phyloP scores from a whole-genome alignment of 2,113 vertebrate species.

The Sebastes schlegelii region DNA sequence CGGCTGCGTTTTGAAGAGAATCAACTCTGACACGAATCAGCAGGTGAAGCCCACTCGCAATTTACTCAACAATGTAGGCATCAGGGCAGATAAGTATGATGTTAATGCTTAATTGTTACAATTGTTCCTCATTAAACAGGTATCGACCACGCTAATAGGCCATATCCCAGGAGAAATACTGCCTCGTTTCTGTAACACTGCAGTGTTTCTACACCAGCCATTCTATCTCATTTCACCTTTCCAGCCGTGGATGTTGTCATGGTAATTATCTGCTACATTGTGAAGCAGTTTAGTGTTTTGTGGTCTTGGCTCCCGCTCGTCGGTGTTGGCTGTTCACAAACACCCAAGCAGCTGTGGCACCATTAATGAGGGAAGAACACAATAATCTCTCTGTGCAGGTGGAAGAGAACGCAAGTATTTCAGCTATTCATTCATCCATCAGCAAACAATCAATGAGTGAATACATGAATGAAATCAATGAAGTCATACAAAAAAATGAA shows the following conservation, averaged over 20 bases:
- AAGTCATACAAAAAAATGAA: not conserved
- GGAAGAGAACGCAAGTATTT: slow-evolving; percentile 29
- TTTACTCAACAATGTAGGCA: slow-evolving; percentile 21
- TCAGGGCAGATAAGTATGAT: slow-evolving; percentile 43
- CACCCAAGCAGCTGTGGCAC: slow-evolving; percentile 53
- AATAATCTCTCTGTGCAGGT: slow-evolving; percentile 60
- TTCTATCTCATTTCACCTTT: slow-evolving; percentile 19
- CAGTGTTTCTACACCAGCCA: slow-evolving; percentile 23
- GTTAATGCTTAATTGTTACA: slow-evolving; percentile 69
- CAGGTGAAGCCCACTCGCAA: slow-evolving; percentile 37
- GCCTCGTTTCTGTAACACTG: slow-evolving; percentile 40
- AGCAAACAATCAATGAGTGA: slow-evolving; percentile 23
- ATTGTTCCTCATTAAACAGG: slow-evolving; percentile 69
- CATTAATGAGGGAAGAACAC: slow-evolving; percentile 35
- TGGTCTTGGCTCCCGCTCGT: slow-evolving; percentile 57
- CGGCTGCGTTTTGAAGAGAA: slow-evolving; percentile 15
- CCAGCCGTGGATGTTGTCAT: slow-evolving; percentile 73
- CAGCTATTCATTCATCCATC: slow-evolving; percentile 28
- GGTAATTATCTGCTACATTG: slow-evolving; percentile 73
- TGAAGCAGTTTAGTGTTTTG: slow-evolving; percentile 57
- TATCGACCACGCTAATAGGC: slow-evolving; percentile 62
- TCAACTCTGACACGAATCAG: slow-evolving; percentile 19
- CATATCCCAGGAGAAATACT: slow-evolving; percentile 22
- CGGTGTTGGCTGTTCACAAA: slow-evolving; percentile 62
- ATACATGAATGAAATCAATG: slow-evolving; percentile 27